phyloP scores from a whole-genome alignment of 2,888 invertebrate genomes.

The Eurois occulta region DNA sequence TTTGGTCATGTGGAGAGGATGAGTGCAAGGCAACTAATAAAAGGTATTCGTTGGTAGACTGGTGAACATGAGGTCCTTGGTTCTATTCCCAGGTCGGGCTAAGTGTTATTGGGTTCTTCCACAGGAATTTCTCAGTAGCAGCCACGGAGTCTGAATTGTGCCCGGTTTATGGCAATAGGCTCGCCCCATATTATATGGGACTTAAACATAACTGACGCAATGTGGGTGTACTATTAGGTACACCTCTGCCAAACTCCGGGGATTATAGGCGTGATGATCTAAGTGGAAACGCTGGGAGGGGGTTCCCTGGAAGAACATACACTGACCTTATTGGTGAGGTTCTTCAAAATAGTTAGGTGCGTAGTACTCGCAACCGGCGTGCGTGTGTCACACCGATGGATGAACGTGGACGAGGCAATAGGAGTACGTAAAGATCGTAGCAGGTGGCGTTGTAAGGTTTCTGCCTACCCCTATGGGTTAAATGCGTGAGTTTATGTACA shows the following conservation, averaged over 20 bases:
- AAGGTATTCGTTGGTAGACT: background rate
- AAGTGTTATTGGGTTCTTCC: background rate
- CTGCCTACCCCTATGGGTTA: background rate
- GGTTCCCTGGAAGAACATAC: background rate
- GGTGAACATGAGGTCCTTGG: background rate
- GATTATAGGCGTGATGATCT: background rate
- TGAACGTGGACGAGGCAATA: no score
- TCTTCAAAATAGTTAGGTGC: no score
- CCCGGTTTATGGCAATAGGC: no score
- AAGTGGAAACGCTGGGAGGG: background rate
- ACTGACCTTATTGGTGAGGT: no score
- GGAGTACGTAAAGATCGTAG: background rate
- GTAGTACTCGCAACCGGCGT: no score
- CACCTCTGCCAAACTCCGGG: background rate
- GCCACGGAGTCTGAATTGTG: background rate
- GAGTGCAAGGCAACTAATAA: background rate
- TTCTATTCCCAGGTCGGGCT: background rate
- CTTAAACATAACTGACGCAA: no score
- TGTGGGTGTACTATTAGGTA: no score
- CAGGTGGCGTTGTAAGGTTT: background rate
- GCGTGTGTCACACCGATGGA: no score
- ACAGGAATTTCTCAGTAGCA: background rate
- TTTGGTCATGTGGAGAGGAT: background rate
- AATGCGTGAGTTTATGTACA: background rate
- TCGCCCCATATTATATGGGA: background rate